phyloP scores from a whole-genome alignment of 2,797 vertebrate species.

The Tamandua tetradactyla region DNA sequence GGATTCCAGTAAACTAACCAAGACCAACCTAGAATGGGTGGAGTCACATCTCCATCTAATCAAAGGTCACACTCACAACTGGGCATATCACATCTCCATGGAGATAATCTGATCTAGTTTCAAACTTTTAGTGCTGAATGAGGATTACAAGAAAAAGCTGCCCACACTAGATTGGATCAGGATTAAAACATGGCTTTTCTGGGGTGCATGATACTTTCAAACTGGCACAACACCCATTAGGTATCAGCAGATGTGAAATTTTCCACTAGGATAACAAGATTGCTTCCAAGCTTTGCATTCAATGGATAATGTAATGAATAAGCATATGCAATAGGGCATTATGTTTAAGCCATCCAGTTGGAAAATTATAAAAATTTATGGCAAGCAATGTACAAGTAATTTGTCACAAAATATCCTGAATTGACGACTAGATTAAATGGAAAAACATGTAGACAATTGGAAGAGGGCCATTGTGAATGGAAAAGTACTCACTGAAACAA shows the following conservation, averaged over 20 bases:
- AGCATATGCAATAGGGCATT: slow-evolving; percentile 6
- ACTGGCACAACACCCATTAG: too few species aligned
- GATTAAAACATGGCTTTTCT: too few species aligned
- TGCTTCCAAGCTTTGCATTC: neutral
- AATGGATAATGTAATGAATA: slow-evolving; percentile 30
- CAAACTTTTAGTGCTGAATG: too few species aligned
- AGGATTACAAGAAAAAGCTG: too few species aligned
- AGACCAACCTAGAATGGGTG: too few species aligned
- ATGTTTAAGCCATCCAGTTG: slow-evolving; percentile 51
- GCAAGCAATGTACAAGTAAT: slow-evolving; percentile 59
- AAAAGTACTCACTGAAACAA: slow-evolving; percentile 68
- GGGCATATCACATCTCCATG: too few species aligned
- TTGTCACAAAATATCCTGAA: slow-evolving; percentile 69
- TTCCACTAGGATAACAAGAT: neutral
- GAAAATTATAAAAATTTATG: slow-evolving; percentile 66
- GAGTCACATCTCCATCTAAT: too few species aligned
- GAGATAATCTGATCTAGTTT: too few species aligned
- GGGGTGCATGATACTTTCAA: too few species aligned
- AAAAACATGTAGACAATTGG: slow-evolving; percentile 73
- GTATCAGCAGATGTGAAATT: neutral
- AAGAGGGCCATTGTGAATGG: slow-evolving; percentile 60
- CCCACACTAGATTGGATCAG: too few species aligned
- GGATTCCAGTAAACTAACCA: too few species aligned
- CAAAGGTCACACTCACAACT: too few species aligned
- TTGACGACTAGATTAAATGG: slow-evolving; percentile 71